A percentile compares a stretch with the other conserved stretches of the same genome.
phyloP scores from a whole-genome alignment of 23 tunicate genomes.

The Halocynthia aurantium region DNA sequence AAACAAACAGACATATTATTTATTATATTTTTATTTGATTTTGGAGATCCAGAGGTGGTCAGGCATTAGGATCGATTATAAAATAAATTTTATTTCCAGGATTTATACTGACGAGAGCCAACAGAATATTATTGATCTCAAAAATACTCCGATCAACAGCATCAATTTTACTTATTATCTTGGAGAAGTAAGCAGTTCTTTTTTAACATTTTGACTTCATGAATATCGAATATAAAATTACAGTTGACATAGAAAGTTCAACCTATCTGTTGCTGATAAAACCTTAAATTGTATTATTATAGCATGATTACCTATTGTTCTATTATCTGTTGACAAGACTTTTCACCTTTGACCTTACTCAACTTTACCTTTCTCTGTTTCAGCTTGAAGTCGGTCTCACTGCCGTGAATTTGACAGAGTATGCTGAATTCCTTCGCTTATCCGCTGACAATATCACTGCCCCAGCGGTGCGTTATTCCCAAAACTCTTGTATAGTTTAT shows the following conservation, averaged over 20 bases:
- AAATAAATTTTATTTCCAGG: conserved; percentile 7
- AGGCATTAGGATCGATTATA: no score
- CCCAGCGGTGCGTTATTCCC: neutral
- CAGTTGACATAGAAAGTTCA: neutral
- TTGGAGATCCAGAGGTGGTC: no score
- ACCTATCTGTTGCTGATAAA: neutral
- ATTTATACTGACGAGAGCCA: conserved; percentile 40
- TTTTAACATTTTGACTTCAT: neutral
- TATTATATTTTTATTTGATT: no score
- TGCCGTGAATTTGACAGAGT: conserved; percentile 31
- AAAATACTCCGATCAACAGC: conserved; percentile 34
- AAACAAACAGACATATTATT: no score
- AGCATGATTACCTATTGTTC: no score
- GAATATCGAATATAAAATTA: conserved; percentile 3
- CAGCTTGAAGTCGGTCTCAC: conserved; percentile 40
- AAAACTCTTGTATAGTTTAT: no score
- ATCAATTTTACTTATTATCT: conserved; percentile 46
- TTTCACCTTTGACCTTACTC: no score
- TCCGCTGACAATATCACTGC: conserved; percentile 36
- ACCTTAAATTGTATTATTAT: neutral
- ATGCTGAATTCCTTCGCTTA: conserved; percentile 46
- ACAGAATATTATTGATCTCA: conserved; percentile 31
- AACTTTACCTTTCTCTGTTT: neutral
- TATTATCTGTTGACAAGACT: no score
- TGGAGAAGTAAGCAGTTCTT: conserved; percentile 23